A percentile compares a stretch with the other conserved stretches of the same genome.
Evolutionary conservation across 2,113 vertebrate species (phyloP).

Genomic region (Austrofundulus limnaeus): DNA sequence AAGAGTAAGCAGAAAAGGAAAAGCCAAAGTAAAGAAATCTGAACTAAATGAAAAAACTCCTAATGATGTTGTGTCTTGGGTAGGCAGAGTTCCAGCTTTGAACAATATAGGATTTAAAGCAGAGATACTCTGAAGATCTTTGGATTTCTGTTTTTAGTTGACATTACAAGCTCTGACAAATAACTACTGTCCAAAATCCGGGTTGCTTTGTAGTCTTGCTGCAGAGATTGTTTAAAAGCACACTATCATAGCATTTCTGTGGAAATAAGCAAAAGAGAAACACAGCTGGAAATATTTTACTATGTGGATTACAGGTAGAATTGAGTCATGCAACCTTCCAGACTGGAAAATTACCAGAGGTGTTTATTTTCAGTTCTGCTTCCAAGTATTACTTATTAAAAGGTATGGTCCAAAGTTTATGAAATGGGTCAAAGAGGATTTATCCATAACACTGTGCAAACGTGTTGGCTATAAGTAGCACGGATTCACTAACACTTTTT

Average conservation of each 20-base stretch:
- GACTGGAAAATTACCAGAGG: slow-evolving; percentile 45
- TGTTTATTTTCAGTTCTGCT: slow-evolving; percentile 42
- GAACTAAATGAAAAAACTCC: slow-evolving; percentile 28
- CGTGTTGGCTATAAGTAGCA: slow-evolving; percentile 22
- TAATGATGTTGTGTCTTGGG: slow-evolving; percentile 5
- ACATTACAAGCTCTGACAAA: not conserved
- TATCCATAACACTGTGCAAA: slow-evolving; percentile 22
- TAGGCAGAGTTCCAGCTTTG: slow-evolving; percentile 3
- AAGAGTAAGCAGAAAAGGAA: slow-evolving; percentile 18
- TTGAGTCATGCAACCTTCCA: slow-evolving; percentile 9
- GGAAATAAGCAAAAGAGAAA: slow-evolving; percentile 3
- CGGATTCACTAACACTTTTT: slow-evolving; percentile 39
- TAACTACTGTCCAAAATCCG: not conserved
- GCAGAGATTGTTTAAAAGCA: not conserved
- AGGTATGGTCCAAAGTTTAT: not conserved
- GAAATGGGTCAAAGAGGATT: slow-evolving; percentile 10
- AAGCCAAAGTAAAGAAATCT: slow-evolving; percentile 55
- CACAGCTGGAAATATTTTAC: slow-evolving; percentile 29
- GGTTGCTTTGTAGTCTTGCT: not conserved
- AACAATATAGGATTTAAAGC: not conserved
- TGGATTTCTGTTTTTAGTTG: not conserved
- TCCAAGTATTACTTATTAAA: slow-evolving; percentile 41
- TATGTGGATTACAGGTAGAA: slow-evolving; percentile 16
- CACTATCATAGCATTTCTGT: slow-evolving; percentile 5
- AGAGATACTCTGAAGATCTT: not conserved